Conservation (phyloP, 2,797 vertebrate species). For the Rousettus madagascariensis region DNA sequence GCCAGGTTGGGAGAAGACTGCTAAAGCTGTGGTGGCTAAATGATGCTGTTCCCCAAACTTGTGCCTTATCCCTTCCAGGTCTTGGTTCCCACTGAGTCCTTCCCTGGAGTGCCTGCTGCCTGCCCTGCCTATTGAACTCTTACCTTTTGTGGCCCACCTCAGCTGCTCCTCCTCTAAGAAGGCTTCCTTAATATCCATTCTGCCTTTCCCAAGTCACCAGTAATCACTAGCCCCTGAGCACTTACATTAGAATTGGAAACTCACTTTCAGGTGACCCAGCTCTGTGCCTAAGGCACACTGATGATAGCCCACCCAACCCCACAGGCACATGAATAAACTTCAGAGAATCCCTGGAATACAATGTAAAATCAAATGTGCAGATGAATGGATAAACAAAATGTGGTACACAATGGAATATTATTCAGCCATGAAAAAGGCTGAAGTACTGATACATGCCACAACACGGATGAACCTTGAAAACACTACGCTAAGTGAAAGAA, state of each 20-base stretch:
- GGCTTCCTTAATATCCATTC: background rate
- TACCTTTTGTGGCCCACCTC: background rate
- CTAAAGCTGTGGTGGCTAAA: background rate
- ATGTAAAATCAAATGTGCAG: background rate
- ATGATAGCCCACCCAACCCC: background rate
- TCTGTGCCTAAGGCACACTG: background rate
- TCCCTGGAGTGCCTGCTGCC: background rate
- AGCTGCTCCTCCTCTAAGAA: background rate
- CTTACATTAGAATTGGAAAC: background rate
- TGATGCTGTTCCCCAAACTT: background rate
- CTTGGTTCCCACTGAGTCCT: background rate
- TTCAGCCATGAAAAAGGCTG: background rate
- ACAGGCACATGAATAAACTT: background rate
- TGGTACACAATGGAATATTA: background rate
- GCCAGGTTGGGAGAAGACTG: background rate
- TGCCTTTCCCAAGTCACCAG: background rate
- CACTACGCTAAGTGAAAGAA: background rate
- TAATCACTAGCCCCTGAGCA: background rate
- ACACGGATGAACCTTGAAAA: background rate
- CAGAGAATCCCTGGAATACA: background rate
- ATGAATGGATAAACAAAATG: background rate
- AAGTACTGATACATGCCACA: background rate
- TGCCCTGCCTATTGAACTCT: background rate
- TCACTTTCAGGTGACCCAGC: background rate
- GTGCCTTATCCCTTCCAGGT: background rate